These are phyloP conservation scores for Lasioglossum malachurum DNA, from an alignment of 2,888 invertebrate species.

Conservation along the genomic window DNA sequence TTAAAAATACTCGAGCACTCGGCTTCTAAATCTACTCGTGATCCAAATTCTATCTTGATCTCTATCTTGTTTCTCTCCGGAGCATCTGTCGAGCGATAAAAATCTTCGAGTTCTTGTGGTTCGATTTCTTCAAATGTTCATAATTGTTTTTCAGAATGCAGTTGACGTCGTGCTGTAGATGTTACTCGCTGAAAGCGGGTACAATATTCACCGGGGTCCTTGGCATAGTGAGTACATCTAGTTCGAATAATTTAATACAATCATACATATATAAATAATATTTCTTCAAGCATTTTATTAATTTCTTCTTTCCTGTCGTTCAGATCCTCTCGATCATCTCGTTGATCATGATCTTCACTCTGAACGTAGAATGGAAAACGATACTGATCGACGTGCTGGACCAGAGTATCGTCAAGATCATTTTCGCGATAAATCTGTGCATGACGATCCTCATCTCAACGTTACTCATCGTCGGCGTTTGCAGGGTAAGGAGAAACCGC, in stretches of 20 bases:
- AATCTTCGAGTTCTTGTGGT: neutral
- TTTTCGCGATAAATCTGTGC: conserved; percentile 91
- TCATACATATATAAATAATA: too few species aligned
- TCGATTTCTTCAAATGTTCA: neutral
- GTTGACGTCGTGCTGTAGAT: conserved; percentile 90
- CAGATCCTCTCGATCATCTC: conserved; percentile 89
- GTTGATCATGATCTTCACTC: conserved; percentile 89
- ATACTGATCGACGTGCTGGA: conserved; percentile 91
- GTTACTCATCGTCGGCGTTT: conserved; percentile 90
- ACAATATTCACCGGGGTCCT: conserved; percentile 90
- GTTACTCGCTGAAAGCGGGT: conserved; percentile 90
- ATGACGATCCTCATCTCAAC: conserved; percentile 93
- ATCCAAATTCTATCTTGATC: conserved; percentile 48
- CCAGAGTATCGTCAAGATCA: conserved; percentile 90
- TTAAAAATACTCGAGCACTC: conserved; percentile 52
- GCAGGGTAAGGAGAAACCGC: conserved; percentile 88
- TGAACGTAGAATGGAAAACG: conserved; percentile 90
- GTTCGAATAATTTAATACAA: neutral
- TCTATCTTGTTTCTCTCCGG: neutral
- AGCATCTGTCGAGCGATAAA: neutral
- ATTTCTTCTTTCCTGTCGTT: conserved; percentile 42
- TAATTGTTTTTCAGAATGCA: conserved; percentile 83
- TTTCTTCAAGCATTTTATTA: neutral
- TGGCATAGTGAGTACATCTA: conserved; percentile 88
- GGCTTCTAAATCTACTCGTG: conserved; percentile 49